Conservation (phyloP, 2,113 vertebrate species). For the Muntiacus reevesi region DNA sequence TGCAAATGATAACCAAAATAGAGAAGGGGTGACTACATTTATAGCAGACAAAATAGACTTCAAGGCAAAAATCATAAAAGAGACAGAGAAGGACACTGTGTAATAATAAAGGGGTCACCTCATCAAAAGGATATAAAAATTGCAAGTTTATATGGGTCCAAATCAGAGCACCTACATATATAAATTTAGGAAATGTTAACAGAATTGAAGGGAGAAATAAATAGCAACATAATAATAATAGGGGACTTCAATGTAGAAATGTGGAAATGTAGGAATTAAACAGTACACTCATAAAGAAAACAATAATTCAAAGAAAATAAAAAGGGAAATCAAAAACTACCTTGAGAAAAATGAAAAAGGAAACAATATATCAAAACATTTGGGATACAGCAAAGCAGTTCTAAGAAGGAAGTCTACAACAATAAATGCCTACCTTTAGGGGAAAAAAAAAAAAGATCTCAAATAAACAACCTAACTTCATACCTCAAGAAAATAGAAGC, state of each 20-base stretch:
- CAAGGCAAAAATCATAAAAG: background rate
- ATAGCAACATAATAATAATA: background rate
- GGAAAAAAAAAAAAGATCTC: background rate
- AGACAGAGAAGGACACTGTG: background rate
- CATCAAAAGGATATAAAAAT: background rate
- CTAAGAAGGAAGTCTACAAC: background rate
- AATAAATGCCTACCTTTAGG: background rate
- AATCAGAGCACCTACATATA: background rate
- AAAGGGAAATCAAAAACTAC: background rate
- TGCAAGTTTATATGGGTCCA: background rate
- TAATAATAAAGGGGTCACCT: background rate
- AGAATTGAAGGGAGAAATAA: background rate
- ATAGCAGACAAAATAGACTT: background rate
- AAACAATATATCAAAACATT: background rate
- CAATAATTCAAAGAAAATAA: background rate
- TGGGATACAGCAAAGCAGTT: background rate
- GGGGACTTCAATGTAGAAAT: background rate
- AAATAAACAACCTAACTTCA: background rate
- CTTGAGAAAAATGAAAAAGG: background rate
- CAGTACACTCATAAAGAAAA: background rate
- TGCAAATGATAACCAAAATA: background rate
- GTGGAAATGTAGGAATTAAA: background rate
- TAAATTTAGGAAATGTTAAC: background rate
- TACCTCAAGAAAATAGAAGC: background rate
- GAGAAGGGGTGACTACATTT: background rate